A percentile compares a stretch with the other conserved stretches of the same genome.
Evolutionary conservation across 2,797 vertebrate genomes (phyloP).

Genomic region (Megaceryle alcyon): DNA sequence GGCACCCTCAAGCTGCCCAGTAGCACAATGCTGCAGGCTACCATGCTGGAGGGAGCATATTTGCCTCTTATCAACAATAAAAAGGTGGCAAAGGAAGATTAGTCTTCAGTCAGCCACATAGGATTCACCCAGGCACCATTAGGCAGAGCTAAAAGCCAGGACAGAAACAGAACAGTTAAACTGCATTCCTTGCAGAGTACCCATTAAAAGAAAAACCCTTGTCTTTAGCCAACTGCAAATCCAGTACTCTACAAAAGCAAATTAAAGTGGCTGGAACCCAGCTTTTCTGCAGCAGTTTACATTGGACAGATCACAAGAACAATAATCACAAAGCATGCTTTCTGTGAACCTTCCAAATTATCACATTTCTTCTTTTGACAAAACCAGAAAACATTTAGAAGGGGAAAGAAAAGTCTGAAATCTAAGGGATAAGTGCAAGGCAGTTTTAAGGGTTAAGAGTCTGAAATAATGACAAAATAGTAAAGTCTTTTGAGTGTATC

Average conservation of each 20-base stretch:
- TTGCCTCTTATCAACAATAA: background rate
- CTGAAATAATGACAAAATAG: background rate
- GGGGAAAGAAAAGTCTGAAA: background rate
- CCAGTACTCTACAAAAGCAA: slow-evolving; percentile 45
- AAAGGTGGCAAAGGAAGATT: background rate
- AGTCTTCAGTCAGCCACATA: background rate
- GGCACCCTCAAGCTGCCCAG: background rate
- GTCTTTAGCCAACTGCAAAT: slow-evolving; percentile 49
- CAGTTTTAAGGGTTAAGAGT: background rate
- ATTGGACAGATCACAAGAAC: slow-evolving; percentile 64
- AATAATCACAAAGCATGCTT: slow-evolving; percentile 65
- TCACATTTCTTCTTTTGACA: slow-evolving; percentile 58
- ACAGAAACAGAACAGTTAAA: slow-evolving; percentile 9
- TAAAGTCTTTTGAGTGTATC: background rate
- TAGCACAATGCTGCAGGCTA: background rate
- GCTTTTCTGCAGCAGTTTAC: slow-evolving; percentile 67
- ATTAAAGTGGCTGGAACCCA: slow-evolving; percentile 56
- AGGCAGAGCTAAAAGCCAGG: background rate
- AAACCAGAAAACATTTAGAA: slow-evolving; percentile 5
- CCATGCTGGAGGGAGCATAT: background rate
- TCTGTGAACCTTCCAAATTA: slow-evolving; percentile 65
- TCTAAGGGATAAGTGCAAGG: background rate
- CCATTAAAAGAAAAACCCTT: slow-evolving; percentile 40
- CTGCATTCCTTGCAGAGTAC: background rate
- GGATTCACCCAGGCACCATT: background rate